These are phyloP conservation scores for Drosophila melanica DNA, from an alignment of 1,140 invertebrate species.

Conservation along the genomic window DNA sequence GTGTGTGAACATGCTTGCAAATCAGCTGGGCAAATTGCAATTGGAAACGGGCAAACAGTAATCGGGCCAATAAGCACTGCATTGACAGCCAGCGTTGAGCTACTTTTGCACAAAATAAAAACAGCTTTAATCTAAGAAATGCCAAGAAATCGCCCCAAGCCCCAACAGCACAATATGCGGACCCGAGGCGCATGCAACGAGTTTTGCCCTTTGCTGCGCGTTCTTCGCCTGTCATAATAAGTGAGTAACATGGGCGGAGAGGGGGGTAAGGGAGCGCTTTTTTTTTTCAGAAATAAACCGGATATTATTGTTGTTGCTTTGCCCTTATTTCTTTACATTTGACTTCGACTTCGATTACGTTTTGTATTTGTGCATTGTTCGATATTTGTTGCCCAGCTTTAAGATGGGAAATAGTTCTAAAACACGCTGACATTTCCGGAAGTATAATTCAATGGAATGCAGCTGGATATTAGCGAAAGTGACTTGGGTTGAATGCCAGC, in stretches of 20 bases:
- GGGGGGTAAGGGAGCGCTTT: constrained; percentile 6
- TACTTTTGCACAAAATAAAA: constrained; percentile 6
- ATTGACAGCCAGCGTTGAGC: constrained; percentile 56
- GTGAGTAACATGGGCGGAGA: neutral
- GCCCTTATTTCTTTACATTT: constrained; percentile 7
- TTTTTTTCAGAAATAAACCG: constrained; percentile 47
- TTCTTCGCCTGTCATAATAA: constrained; percentile 57
- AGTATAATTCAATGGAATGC: neutral
- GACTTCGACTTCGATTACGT: constrained; percentile 19
- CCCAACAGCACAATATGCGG: constrained; percentile 36
- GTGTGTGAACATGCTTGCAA: constrained; percentile 22
- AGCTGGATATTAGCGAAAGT: neutral
- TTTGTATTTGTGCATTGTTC: constrained; percentile 3
- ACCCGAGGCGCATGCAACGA: constrained; percentile 15
- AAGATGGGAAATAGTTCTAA: constrained; percentile 12
- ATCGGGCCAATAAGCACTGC: constrained; percentile 68
- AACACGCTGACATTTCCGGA: neutral
- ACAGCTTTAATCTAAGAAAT: no score
- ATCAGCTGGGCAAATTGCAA: constrained; percentile 9
- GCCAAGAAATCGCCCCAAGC: constrained; percentile 23
- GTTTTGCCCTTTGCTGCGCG: constrained; percentile 38
- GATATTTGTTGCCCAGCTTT: constrained; percentile 1
- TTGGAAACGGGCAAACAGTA: constrained; percentile 32
- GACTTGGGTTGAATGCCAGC: constrained; percentile 1
- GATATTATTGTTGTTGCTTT: constrained; percentile 58